These are phyloP conservation scores for Pseudococcus viburni DNA, from an alignment of 2,888 invertebrate genomes.

Conservation along the genomic window DNA sequence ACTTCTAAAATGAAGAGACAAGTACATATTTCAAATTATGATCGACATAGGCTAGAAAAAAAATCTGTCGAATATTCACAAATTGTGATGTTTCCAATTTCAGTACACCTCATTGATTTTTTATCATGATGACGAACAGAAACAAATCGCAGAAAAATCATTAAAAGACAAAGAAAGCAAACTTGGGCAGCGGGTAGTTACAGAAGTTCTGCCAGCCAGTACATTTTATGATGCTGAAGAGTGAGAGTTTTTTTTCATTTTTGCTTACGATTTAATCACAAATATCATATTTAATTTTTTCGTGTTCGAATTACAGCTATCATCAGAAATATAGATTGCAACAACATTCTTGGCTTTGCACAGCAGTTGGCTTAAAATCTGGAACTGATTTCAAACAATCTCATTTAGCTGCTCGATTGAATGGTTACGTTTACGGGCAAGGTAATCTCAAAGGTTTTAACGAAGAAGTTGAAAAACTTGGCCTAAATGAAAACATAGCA, in stretches of 20 bases:
- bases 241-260: constrained; percentile 77
- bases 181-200: constrained; percentile 77
- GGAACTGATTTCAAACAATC: constrained; percentile 81
- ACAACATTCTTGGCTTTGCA: constrained; percentile 83
- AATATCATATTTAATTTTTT: too few relatives aligned
- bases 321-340: constrained; percentile 96
- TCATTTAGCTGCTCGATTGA: constrained; percentile 86
- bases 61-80: too few relatives aligned
- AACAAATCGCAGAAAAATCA: constrained; percentile 80
- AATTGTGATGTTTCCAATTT: not conserved
- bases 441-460: constrained; percentile 83
- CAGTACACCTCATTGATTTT: constrained; percentile 93
- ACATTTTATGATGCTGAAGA: constrained; percentile 93
- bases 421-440: constrained; percentile 83
- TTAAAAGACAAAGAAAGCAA: constrained; percentile 74
- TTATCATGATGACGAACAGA: constrained; percentile 90
- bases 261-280: not conserved
- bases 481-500: constrained; percentile 81
- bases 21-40: constrained; percentile 73
- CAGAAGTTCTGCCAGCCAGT: constrained; percentile 85
- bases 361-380: constrained; percentile 78
- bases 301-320: constrained; percentile 78
- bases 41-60: too few relatives aligned
- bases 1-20: constrained; percentile 86
- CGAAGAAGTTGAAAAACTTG: constrained; percentile 78